A percentile compares a stretch with the other conserved stretches of the same genome.
Evolutionary conservation across 2,888 invertebrate genomes (phyloP).

Genomic region (Oconnorella tubifera): DNA sequence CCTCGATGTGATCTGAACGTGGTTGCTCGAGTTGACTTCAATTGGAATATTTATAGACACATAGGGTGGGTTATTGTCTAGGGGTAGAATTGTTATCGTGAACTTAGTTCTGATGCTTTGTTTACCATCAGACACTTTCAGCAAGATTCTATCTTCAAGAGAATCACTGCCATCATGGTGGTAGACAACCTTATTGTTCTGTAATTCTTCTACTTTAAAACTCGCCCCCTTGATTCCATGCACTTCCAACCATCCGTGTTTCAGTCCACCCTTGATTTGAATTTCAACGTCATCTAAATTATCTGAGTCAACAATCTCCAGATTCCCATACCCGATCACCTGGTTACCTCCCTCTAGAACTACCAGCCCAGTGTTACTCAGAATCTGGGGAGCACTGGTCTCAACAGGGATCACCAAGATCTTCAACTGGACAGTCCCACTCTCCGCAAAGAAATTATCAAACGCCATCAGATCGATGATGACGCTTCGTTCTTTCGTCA

Average conservation of each 20-base stretch:
- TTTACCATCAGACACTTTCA: conserved; percentile 50
- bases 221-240: conserved; percentile 42
- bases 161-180: conserved; percentile 50
- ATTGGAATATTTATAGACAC: conserved; percentile 50
- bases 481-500: conserved; percentile 39
- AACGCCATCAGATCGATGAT: conserved; percentile 49
- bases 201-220: conserved; percentile 48
- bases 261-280: conserved; percentile 47
- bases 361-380: conserved; percentile 47
- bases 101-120: conserved; percentile 48
- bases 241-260: conserved; percentile 48
- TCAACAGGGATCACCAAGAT: conserved; percentile 49
- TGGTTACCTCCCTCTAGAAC: conserved; percentile 52
- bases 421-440: conserved; percentile 50
- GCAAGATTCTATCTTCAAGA: conserved; percentile 46
- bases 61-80: conserved; percentile 53
- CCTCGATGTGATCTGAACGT: conserved; percentile 42
- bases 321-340: conserved; percentile 42
- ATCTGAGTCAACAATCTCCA: conserved; percentile 51
- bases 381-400: conserved; percentile 48
- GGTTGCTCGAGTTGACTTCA: conserved; percentile 49
- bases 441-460: conserved; percentile 50
- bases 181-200: conserved; percentile 45
- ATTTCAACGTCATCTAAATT: conserved; percentile 47
- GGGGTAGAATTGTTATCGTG: conserved; percentile 51